Evolutionary conservation across 1,140 invertebrate genomes (phyloP), one percentile per base, ranked within the genome.

Genomic region (Drosophila trapezifrons): DNA sequence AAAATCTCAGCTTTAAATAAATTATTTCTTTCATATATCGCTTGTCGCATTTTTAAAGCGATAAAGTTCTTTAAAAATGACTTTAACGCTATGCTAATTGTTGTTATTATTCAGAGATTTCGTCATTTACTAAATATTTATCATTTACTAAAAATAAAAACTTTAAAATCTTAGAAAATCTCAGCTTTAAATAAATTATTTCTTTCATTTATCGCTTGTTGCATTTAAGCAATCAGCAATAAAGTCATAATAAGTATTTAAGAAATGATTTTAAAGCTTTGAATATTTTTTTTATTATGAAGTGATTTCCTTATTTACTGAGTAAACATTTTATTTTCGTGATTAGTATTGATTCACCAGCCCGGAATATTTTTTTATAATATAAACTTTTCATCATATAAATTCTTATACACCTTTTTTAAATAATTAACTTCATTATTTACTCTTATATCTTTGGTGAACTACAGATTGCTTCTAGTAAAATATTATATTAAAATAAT

Each of bases 1-100:
- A 35, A 35, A 52, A 52, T 52, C 49, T 35, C 17, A 20, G 49
- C 17, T 52, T 52, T 52, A 52, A 52, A 52, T 52, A 52, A 52
- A 52, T 52, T 35, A 52, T 52, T 20, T 52, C 17, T 15, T 15
- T 35, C 13, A 35, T 52, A 20, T 20, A 3, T 20, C 2, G 7
- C 15, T 35, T 52, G 12, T 18, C 2, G 7, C 8, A 35, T n/a
- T n/a, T 35, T 35, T 20, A 9, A 15, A 52, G 12, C 2, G 0
- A 9, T 35, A 15, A 52, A 35, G 49, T 52, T 32, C 29, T 9
- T 15, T 9, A 4, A 5, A 9, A 32, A 51, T 13, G 0, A 1
- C 15, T 2, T 3, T 17, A 13, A 17, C 12, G 9, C 1, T 49
- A 0, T 7, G 0, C 20, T 2, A 18, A 4, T 29, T 18, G 18